Percentiles rank a stretch among this genome's conserved stretches.
Evolutionary conservation across 2,888 invertebrate genomes (phyloP).

Genomic region (Pheosia gnoma): DNA sequence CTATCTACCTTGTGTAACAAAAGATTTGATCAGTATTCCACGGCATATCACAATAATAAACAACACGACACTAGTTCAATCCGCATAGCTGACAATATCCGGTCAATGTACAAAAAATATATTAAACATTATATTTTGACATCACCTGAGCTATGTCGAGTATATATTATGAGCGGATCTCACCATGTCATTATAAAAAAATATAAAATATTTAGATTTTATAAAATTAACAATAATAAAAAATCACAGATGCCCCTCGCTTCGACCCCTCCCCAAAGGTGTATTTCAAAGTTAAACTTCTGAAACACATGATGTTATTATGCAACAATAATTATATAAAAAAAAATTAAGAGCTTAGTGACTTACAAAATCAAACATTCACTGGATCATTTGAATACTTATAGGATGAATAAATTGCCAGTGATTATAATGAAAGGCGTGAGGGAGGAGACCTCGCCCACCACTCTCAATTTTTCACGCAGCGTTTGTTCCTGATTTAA

Average conservation of each 20-base stretch:
- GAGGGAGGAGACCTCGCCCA: no score
- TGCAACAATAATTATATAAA: no score
- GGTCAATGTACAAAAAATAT: conserved; percentile 10
- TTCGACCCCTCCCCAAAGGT: conserved; percentile 12
- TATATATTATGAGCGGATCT: neutral
- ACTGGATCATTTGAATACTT: no score
- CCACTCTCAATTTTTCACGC: no score
- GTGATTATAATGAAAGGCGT: no score
- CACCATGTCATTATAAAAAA: conserved; percentile 1
- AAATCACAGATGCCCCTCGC: conserved; percentile 35
- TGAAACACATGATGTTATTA: conserved; percentile 11
- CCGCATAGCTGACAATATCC: conserved; percentile 9
- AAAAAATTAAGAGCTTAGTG: no score
- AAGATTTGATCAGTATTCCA: conserved; percentile 13
- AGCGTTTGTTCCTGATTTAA: no score
- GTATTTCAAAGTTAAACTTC: conserved; percentile 23
- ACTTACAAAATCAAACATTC: no score
- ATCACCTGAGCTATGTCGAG: conserved; percentile 9
- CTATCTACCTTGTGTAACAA: neutral
- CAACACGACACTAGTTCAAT: conserved; percentile 18
- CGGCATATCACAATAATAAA: conserved; percentile 39
- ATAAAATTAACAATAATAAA: conserved; percentile 24
- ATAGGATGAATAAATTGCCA: no score
- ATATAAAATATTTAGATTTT: conserved; percentile 22
- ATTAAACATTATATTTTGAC: conserved; percentile 7